Evolutionary conservation across 2,113 vertebrate species (phyloP).

Genomic region (Calcarius ornatus): DNA sequence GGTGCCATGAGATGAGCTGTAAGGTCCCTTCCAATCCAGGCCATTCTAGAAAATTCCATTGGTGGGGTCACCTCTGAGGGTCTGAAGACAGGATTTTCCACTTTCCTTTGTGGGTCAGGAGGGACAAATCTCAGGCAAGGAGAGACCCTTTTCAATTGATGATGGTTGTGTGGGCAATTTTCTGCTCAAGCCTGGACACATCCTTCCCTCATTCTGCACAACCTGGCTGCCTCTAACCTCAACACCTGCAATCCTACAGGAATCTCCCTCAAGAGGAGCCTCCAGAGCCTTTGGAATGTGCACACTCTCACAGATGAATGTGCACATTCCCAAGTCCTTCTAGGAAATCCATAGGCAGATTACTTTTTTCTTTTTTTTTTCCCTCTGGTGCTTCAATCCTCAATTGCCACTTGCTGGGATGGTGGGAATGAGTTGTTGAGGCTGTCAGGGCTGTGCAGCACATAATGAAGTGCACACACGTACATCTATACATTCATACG

Average conservation of each 20-base stretch:
- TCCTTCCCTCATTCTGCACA: not conserved
- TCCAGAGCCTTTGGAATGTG: not conserved
- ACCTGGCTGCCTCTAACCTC: not conserved
- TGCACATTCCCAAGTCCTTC: not conserved
- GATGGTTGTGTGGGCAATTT: not conserved
- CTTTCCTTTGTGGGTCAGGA: not conserved
- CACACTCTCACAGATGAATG: not conserved
- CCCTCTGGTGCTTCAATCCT: not conserved
- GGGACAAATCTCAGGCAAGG: not conserved
- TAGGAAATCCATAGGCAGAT: not conserved
- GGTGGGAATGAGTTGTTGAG: not conserved
- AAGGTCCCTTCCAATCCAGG: not conserved
- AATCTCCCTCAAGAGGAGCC: too few species aligned
- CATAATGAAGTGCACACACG: not conserved
- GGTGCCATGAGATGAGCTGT: fast-evolving
- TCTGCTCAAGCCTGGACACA: fast-evolving
- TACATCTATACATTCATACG: not conserved
- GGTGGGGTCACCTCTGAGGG: not conserved
- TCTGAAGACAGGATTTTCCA: not conserved
- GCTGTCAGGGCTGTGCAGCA: not conserved
- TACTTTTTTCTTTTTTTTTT: not conserved
- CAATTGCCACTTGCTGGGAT: not conserved
- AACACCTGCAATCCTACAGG: not conserved
- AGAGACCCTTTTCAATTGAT: not conserved
- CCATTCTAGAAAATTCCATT: not conserved